Evolutionary conservation across 2,888 invertebrate genomes (phyloP).

Genomic region (Nomada fucata): DNA sequence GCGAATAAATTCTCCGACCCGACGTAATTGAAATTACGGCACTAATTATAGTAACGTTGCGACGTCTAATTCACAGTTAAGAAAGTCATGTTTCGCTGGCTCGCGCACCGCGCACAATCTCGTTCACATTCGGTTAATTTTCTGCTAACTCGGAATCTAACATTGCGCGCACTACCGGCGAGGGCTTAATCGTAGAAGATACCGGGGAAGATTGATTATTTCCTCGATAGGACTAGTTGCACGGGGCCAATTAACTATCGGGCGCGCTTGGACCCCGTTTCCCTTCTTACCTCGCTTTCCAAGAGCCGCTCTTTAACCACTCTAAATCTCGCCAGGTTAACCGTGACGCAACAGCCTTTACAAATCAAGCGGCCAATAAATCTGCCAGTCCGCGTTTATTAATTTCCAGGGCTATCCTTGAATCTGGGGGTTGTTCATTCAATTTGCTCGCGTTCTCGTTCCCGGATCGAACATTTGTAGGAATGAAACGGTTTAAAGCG

Average conservation of each 20-base stretch:
- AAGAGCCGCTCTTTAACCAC: not conserved
- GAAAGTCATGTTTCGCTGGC: not conserved
- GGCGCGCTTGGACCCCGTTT: conserved; percentile 48
- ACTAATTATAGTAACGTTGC: not conserved
- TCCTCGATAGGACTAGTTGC: conserved; percentile 57
- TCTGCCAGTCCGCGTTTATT: conserved; percentile 32
- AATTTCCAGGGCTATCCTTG: conserved; percentile 26
- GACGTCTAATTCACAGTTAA: not conserved
- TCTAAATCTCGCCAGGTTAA: not conserved
- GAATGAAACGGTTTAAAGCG: conserved; percentile 59
- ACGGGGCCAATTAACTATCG: conserved; percentile 55
- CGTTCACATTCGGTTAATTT: conserved; percentile 9
- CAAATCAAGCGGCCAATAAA: conserved; percentile 19
- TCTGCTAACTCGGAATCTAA: not conserved
- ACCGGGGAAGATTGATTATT: conserved; percentile 60
- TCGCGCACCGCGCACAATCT: not conserved
- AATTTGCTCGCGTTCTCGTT: conserved; percentile 21
- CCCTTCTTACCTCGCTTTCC: not conserved
- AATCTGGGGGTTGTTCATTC: not conserved
- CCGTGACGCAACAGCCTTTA: conserved; percentile 4
- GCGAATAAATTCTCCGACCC: no score
- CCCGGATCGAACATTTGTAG: conserved; percentile 12
- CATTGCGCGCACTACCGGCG: not conserved
- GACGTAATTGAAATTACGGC: no score
- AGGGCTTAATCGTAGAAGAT: conserved; percentile 58